These are phyloP conservation scores for Gopherus evgoodei DNA, from an alignment of 2,113 vertebrate species.

Conservation along the genomic window DNA sequence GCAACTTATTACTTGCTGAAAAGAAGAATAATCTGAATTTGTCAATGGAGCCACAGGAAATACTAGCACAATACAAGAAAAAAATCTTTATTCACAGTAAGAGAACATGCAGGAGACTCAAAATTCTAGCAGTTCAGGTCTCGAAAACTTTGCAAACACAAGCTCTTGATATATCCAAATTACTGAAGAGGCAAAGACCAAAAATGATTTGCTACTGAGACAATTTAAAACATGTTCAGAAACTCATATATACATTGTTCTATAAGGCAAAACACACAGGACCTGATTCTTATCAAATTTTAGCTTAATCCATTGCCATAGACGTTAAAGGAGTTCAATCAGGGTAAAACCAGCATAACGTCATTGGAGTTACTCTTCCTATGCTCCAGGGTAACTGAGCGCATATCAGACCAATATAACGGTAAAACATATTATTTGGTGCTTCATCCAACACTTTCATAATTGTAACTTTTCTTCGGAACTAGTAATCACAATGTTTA, in stretches of 20 bases:
- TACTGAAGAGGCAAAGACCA: neutral
- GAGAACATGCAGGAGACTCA: neutral
- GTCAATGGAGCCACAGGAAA: too few species aligned
- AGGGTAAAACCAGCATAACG: neutral
- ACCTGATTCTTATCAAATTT: neutral
- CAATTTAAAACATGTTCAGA: neutral
- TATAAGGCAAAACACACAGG: neutral
- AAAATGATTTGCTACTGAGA: neutral
- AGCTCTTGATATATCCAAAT: neutral
- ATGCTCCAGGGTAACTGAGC: neutral
- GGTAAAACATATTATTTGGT: neutral
- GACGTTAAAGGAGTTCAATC: neutral
- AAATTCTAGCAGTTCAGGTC: neutral
- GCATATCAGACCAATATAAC: neutral
- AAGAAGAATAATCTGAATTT: neutral
- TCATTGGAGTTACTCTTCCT: neutral
- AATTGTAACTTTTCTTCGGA: neutral
- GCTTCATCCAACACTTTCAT: neutral
- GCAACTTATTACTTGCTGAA: neutral
- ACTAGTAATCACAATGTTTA: neutral
- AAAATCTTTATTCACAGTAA: neutral
- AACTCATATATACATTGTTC: neutral
- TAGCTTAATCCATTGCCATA: neutral
- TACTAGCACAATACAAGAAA: too few species aligned
- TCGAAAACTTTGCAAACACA: neutral